These are phyloP conservation scores for Spea hammondii DNA, from an alignment of 2,797 vertebrate species.

Conservation along the genomic window DNA sequence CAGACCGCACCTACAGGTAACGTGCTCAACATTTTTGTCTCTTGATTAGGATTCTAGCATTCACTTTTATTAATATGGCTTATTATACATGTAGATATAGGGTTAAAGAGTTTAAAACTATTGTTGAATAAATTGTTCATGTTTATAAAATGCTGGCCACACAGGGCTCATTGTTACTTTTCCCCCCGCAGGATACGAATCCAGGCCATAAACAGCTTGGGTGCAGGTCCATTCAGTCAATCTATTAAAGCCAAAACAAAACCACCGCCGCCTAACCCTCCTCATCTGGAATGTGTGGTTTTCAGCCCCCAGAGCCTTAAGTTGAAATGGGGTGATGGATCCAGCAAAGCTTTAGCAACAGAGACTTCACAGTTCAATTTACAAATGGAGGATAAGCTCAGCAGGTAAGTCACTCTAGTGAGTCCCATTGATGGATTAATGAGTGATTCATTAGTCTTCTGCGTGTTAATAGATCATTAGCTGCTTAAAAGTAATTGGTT, in stretches of 20 bases:
- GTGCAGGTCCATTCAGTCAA: slow-evolving; percentile 73
- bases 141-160: no score
- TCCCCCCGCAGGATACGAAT: slow-evolving; percentile 67
- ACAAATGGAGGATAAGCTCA: slow-evolving; percentile 72
- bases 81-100: no score
- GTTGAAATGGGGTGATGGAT: slow-evolving; percentile 76
- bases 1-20: slow-evolving; percentile 76
- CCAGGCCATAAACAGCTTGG: slow-evolving; percentile 73
- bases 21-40: no score
- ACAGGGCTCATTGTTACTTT: background rate
- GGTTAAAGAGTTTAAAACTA: no score
- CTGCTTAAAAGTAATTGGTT: slow-evolving; percentile 3
- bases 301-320: slow-evolving; percentile 78
- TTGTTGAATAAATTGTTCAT: no score
- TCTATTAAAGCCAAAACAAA: slow-evolving; percentile 74
- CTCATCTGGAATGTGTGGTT: slow-evolving; percentile 72
- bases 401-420: slow-evolving; percentile 63
- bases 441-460: background rate
- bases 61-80: no score
- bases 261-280: slow-evolving; percentile 74
- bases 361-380: slow-evolving; percentile 72
- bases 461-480: slow-evolving; percentile 10
- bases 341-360: slow-evolving; percentile 66
- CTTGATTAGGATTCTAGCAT: no score
- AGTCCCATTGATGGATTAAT: background rate